Evolutionary conservation across 37 sponge, comb jelly and placozoan genomes (phyloP).

Genomic region (Axinella damicornis): DNA sequence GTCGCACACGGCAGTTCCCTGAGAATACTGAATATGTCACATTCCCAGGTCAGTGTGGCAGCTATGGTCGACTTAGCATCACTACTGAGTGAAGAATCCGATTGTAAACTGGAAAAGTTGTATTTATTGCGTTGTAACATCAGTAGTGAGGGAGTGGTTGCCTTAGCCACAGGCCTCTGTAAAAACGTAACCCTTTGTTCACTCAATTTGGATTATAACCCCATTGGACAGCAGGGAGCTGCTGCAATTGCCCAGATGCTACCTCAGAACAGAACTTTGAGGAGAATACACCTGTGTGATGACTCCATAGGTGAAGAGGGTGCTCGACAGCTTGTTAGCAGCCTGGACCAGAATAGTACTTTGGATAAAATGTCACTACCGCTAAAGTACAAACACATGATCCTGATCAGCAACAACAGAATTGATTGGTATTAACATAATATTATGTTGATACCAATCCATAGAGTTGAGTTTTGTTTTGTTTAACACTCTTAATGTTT

Average conservation of each 20-base stretch:
- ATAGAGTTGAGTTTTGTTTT: too few species aligned
- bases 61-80: too few species aligned
- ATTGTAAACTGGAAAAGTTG: not conserved
- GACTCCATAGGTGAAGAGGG: not conserved
- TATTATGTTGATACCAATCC: too few species aligned
- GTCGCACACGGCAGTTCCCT: not conserved
- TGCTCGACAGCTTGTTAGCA: not conserved
- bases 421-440: too few species aligned
- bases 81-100: too few species aligned
- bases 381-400: too few species aligned
- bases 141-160: not conserved
- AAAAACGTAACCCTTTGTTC: not conserved
- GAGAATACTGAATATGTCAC: too few species aligned
- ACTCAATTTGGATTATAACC: not conserved
- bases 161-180: not conserved
- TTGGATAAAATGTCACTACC: too few species aligned
- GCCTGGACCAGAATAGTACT: not conserved
- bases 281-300: not conserved
- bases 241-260: not conserved
- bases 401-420: too few species aligned
- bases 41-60: too few species aligned
- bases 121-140: not conserved
- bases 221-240: not conserved
- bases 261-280: not conserved
- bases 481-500: too few species aligned